These are phyloP conservation scores for Drosophila busckii DNA, from an alignment of 1,140 invertebrate species.

Conservation along the genomic window DNA sequence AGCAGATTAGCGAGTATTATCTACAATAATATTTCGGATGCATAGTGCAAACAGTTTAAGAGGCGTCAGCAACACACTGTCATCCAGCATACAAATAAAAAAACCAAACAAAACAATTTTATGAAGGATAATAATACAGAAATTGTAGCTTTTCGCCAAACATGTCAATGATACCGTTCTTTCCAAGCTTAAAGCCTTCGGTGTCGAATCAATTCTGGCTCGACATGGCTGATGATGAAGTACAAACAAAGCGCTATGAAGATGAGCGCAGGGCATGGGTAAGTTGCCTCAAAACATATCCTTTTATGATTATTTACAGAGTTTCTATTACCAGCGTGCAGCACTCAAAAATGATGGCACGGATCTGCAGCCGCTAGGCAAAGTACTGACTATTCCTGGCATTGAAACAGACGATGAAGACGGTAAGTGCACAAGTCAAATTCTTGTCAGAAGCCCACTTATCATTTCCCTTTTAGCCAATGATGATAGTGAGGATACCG, in stretches of 20 bases:
- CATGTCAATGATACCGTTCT: slow-evolving; percentile 77
- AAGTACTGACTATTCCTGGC: slow-evolving; percentile 66
- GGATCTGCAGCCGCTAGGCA: slow-evolving; percentile 68
- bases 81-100: too few species aligned
- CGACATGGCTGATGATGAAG: slow-evolving; percentile 61
- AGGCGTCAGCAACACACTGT: too few species aligned
- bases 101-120: background rate
- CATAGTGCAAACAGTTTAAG: too few species aligned
- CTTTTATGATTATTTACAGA: background rate
- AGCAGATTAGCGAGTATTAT: too few species aligned
- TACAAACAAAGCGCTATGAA: slow-evolving; percentile 65
- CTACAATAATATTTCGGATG: too few species aligned
- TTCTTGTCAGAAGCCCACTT: background rate
- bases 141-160: too few species aligned
- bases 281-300: background rate
- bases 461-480: slow-evolving; percentile 49
- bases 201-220: slow-evolving; percentile 72
- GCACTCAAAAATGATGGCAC: slow-evolving; percentile 64
- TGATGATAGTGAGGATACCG: slow-evolving; percentile 76
- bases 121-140: background rate
- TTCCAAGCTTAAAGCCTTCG: slow-evolving; percentile 63
- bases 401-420: slow-evolving; percentile 77
- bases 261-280: slow-evolving; percentile 70
- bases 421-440: slow-evolving; percentile 29
- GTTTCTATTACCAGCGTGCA: slow-evolving; percentile 36